Base-by-base conservation (phyloP, 2,888 invertebrate genomes). In the Trissoscelio sp. region DNA sequence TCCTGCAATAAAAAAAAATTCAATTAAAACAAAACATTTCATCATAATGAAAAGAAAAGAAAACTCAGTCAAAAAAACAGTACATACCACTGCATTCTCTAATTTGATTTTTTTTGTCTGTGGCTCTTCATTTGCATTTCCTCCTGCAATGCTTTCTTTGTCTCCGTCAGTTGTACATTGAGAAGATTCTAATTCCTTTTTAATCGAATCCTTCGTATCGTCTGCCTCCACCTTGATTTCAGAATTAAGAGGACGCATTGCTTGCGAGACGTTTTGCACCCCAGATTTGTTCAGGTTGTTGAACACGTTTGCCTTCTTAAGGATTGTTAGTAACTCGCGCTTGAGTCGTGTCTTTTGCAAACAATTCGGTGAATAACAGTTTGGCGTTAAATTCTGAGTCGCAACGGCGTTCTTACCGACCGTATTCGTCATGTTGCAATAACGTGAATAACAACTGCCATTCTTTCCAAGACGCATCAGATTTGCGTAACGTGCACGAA, bases 291-390 rank as follows among this genome's bases (percentile, higher is more conserved):
- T 79, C 51, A 88, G 88, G 62, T 89, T 91, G 58, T 89, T 91
- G 2, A 91, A 70, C 0, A 93, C 92, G 83, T 95, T 95, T 2
- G 94, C 94, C 88, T 93, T 94, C 89, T 95, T 92, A 88, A 95
- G 87, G 85, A 95, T 87, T 73, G 93, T 86, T 85, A 95, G 88
- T 57, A 97, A 91, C 86, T 96, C 95, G 84, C 94, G 94, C 57
- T 96, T 93, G 3, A 96, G 92, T 84, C 94, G 93, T 3, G 94
- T 94, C 88, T 96, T 95, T 88, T 95, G 95, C 64, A 96, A 92
- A 88, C 97, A 97, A 53, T 96, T 91, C 0, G 97, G 96, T 0
- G 97, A 97, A 89, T 96, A 97, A 87, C 97, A 97, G 57, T 91
- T 93, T 0, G 92, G 92, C 85, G 89, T 93, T 82, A 93, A 92